These are phyloP conservation scores for Glaucopsyche alexis DNA, from an alignment of 2,888 invertebrate genomes.

Conservation along the genomic window DNA sequence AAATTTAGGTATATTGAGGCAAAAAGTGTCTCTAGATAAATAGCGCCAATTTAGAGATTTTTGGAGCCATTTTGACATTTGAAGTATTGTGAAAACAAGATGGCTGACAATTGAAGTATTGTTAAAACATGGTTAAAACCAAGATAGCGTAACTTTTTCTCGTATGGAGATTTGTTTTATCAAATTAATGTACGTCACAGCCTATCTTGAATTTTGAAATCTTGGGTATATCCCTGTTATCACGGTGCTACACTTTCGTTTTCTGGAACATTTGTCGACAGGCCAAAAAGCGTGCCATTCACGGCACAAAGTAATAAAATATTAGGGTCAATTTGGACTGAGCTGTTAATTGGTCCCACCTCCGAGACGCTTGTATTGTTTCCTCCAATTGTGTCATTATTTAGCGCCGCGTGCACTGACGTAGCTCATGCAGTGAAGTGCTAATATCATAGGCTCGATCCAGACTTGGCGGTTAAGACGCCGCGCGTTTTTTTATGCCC, in stretches of 20 bases:
- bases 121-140: too few relatives aligned
- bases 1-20: too few relatives aligned
- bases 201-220: too few relatives aligned
- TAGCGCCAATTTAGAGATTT: too few relatives aligned
- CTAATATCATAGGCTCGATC: neutral
- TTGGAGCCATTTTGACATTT: too few relatives aligned
- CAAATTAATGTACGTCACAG: too few relatives aligned
- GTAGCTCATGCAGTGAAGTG: neutral
- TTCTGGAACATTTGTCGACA: neutral
- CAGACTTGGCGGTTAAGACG: neutral
- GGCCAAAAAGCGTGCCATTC: neutral
- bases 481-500: neutral
- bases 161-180: too few relatives aligned
- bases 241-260: neutral
- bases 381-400: slow-evolving; percentile 23
- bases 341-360: neutral
- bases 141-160: too few relatives aligned
- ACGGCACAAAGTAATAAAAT: neutral
- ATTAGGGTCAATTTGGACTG: neutral
- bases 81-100: too few relatives aligned
- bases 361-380: slow-evolving; percentile 18
- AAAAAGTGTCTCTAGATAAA: too few relatives aligned
- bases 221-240: too few relatives aligned
- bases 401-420: slow-evolving; percentile 18
- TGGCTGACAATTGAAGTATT: too few relatives aligned